phyloP scores from a whole-genome alignment of 2,888 invertebrate genomes.

The Xylophagus ater region DNA sequence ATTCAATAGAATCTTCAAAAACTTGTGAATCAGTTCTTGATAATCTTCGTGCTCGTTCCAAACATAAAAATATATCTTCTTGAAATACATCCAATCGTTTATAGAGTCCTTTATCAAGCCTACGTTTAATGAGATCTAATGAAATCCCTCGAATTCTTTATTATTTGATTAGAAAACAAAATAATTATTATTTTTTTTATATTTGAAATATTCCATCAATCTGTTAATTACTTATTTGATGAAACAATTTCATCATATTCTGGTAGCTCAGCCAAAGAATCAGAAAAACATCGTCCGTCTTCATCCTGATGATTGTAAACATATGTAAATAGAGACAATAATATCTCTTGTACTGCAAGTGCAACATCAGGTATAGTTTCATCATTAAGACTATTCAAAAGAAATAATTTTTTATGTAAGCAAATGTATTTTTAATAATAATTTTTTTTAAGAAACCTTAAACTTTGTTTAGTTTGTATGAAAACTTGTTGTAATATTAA shows the following conservation, averaged over 20 bases:
- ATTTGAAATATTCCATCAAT: slow-evolving; percentile 10
- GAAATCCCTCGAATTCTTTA: slow-evolving; percentile 72
- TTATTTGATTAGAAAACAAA: slow-evolving; percentile 1
- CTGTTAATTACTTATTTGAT: slow-evolving; percentile 42
- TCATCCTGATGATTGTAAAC: slow-evolving; percentile 95
- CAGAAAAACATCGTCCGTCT: slow-evolving; percentile 91
- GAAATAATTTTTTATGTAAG: neutral
- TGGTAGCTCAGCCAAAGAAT: slow-evolving; percentile 87
- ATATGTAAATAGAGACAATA: slow-evolving; percentile 82
- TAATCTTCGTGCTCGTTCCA: slow-evolving; percentile 77
- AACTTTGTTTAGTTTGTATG: slow-evolving; percentile 79
- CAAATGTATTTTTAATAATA: slow-evolving; percentile 6
- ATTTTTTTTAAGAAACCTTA: slow-evolving; percentile 44
- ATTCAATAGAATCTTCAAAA: slow-evolving; percentile 89
- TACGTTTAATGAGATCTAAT: slow-evolving; percentile 83
- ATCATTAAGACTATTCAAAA: slow-evolving; percentile 50
- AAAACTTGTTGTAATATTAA: slow-evolving; percentile 83
- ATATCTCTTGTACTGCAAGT: slow-evolving; percentile 79
- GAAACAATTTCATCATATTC: slow-evolving; percentile 71
- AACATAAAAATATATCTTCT: slow-evolving; percentile 88
- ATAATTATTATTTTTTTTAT: slow-evolving; percentile 9
- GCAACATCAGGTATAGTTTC: slow-evolving; percentile 83
- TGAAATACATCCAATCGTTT: slow-evolving; percentile 90
- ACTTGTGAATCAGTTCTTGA: slow-evolving; percentile 88
- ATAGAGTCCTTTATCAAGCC: slow-evolving; percentile 85